Evolutionary conservation across 2,797 vertebrate species (phyloP), one percentile per base, ranked within the genome.

Genomic region (Sebastes wilsoni): DNA sequence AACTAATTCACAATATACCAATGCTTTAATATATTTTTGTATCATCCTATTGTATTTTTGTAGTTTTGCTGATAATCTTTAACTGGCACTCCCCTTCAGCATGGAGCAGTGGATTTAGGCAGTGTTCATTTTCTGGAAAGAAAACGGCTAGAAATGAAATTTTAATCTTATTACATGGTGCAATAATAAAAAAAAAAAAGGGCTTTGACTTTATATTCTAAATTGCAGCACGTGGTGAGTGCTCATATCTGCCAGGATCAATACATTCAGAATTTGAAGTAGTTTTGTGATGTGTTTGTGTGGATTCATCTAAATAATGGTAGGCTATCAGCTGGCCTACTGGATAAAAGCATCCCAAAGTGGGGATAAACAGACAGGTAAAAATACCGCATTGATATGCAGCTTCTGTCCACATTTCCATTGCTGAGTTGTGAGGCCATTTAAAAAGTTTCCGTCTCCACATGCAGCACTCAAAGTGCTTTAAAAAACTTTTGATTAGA

Each of bases 281-380:
- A 86, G 84, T 88, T 87, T 90, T 83, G 82, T 38, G 28, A 74
- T 65, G 86, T 92, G 80, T 92, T 92, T 90, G 67, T 87, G 67
- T 86, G 93, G 79, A 80, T 92, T 91, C 77, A 88, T 94, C 89
- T 84, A 92, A 92, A 95, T 93, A 94, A 94, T 93, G 75, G 79
- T 67, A 81, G 83, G 77, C 82, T 81, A 56, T 89, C 87, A 81
- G 89, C 70, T 65, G 81, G 84, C 88, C 90, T 90, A 78, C 90
- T 75, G 84, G 74, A 91, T 92, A 92, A 93, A 94, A 91, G 90
- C 87, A 77, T 89, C 84, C 87, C 64, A 91, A 91, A 91, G 87
- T 90, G 90, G 88, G 76, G 89, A 93, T 87, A 94, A 93, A 95
- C 91, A 93, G 80, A 80, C 84, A 85, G 83, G 88, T 91, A 85